These are phyloP conservation scores for Tortrix viridana DNA, from an alignment of 2,888 invertebrate genomes.

Conservation along the genomic window DNA sequence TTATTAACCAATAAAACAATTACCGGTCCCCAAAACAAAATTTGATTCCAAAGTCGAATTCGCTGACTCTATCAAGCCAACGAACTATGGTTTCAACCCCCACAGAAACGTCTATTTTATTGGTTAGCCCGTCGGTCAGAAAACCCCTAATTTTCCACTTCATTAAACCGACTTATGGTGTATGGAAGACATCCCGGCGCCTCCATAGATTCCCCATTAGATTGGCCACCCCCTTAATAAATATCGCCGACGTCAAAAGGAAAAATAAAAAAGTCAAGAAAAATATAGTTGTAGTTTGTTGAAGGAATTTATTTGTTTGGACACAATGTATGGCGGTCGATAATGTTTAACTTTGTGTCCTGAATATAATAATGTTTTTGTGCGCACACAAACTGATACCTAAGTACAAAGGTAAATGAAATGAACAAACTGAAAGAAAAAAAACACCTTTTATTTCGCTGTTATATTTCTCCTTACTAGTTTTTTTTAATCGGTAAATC, in stretches of 20 bases:
- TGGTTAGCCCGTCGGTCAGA: constrained; percentile 62
- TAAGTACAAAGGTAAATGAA: too few species aligned
- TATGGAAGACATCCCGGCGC: constrained; percentile 60
- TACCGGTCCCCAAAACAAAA: constrained; percentile 10
- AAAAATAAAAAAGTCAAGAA: constrained; percentile 38
- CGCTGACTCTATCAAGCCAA: constrained; percentile 4
- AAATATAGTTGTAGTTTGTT: constrained; percentile 29
- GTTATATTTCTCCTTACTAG: too few species aligned
- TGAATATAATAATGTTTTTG: neutral
- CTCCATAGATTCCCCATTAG: constrained; percentile 77
- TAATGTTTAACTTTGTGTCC: neutral
- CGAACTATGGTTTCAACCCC: constrained; percentile 19
- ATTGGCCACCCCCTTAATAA: constrained; percentile 64
- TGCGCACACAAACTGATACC: too few species aligned
- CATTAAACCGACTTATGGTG: constrained; percentile 80
- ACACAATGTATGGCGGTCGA: constrained; percentile 2
- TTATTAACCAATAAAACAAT: constrained; percentile 23
- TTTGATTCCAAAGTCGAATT: constrained; percentile 15
- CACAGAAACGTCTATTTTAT: constrained; percentile 42
- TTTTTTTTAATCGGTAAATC: too few species aligned
- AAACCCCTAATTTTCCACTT: constrained; percentile 78
- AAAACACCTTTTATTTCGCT: too few species aligned
- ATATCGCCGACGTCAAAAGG: constrained; percentile 59
- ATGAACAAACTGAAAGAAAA: too few species aligned
- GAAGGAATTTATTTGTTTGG: constrained; percentile 29